Evolutionary conservation across 1,140 invertebrate species (phyloP), one percentile per base, ranked within the genome.

Genomic region (Nasonia giraulti): DNA sequence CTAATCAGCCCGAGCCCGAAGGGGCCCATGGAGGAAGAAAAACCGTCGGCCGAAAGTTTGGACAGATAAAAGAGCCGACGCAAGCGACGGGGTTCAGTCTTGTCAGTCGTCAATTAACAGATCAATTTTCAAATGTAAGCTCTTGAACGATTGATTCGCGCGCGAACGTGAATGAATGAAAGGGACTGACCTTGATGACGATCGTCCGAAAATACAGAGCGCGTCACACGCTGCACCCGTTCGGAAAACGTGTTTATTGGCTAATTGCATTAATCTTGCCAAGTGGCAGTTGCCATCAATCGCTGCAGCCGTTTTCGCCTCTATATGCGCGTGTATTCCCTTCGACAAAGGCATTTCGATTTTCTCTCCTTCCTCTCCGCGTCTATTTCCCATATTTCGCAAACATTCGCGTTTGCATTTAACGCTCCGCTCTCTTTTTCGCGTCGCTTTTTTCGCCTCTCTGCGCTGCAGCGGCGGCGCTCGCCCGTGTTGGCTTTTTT

Each of bases 251-350:
- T 89, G 89, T 91, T 91, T 90, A 91, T 91, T 90, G 89, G 89
- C 90, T 91, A 91, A 92, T 92, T 91, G 90, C 89, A 89, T 92
- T 89, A 92, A 91, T 91, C 89, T 90, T 91, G 89, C 87, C 89
- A 89, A 90, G 90, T 89, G 87, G 81, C 82, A 79, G 88, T 84
- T 77, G 83, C 82, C 88, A 89, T 91, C 89, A 91, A 91, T 91
- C 88, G 89, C 81, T 83, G 80, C 87, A 73, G 84, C 88, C 85
- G 86, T 86, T 76, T 62, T 62, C 84, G 84, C 23, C 82, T 86
- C 86, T 84, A 89, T 88, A 87, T 44, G 10, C 33, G 33, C 33
- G 33, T 87, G 20, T 27, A 68, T 71, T 33, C 23, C 31, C 17
- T 20, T 86, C 86, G 87, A 71, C 86, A 85, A 89, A 89, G 87